Evolutionary conservation across 2,113 vertebrate genomes (phyloP), one percentile per base, ranked within the genome.

Genomic region (Podarcis muralis): DNA sequence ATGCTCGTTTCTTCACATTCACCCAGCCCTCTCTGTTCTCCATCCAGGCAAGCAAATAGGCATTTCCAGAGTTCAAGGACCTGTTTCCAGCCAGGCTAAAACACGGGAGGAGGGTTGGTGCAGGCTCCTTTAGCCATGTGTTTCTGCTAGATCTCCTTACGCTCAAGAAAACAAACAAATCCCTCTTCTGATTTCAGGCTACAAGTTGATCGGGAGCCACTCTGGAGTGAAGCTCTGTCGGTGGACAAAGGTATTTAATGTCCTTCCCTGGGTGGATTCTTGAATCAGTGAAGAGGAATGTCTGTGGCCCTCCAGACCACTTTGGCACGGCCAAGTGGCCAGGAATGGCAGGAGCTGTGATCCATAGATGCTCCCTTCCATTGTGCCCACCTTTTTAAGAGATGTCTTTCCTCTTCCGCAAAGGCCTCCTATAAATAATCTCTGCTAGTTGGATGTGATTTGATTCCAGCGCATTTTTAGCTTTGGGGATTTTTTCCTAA

Each of bases 151-250:
- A 27, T 13, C 20, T 2, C 4, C 5, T 81, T 18, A 71, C 16
- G 37, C 78, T 72, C 16, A 65, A 65, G 48, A 2, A 53, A 53
- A 9, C 43, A 43, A 37, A 32, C 30, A 71, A 53, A 57, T 72
- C 57, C 92, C 7, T 94, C 7, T 87, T 87, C 80, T 37, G 81
- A 90, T 94, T 62, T 22, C 95, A 99, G 99, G 98, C 27, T 99
- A 99, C 93, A 98, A 96, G 93, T 95, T 99, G 87, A 99, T 99
- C 81, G 99, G 99, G 92, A 98, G 98, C 94, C 99, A 99, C 88
- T 99, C 98, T 0, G 99, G 98, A 71, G 98, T 99, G 93, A 99
- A 99, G 93, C 98, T 99, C 4, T 99, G 99, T 92, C 97, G 98
- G 13, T 99, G 99, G 99, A 98, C 99, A 86, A 99, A 99, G 98